phyloP scores from a whole-genome alignment of 2,888 invertebrate genomes.

The Chymomyza caudatula region DNA sequence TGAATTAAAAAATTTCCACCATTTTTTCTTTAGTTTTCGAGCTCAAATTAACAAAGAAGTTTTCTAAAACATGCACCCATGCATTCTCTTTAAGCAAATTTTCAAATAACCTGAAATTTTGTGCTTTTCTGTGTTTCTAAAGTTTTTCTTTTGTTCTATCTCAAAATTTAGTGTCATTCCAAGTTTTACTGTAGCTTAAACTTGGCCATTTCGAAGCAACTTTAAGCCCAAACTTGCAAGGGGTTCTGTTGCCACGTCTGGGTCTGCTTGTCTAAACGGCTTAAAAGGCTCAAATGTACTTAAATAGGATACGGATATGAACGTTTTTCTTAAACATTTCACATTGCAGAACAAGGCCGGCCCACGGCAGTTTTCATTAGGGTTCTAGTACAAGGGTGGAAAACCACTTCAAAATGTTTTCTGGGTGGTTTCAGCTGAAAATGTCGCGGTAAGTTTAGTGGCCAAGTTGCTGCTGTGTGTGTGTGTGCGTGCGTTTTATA shows the following conservation, averaged over 20 bases:
- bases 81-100: too few relatives aligned
- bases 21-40: too few relatives aligned
- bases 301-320: slow-evolving; percentile 22
- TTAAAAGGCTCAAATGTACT: slow-evolving; percentile 58
- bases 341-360: slow-evolving; percentile 1
- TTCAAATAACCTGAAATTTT: too few relatives aligned
- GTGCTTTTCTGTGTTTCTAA: too few relatives aligned
- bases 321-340: slow-evolving; percentile 45
- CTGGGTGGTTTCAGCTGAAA: slow-evolving; percentile 12
- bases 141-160: not conserved
- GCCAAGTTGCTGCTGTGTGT: not conserved
- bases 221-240: slow-evolving; percentile 27
- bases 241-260: slow-evolving; percentile 25
- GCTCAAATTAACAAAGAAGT: too few relatives aligned
- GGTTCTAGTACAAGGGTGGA: not conserved
- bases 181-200: not conserved
- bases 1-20: too few relatives aligned
- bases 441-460: slow-evolving; percentile 11
- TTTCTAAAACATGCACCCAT: too few relatives aligned
- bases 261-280: slow-evolving; percentile 43
- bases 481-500: not conserved
- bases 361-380: not conserved
- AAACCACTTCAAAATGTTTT: not conserved
- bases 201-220: not conserved
- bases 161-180: not conserved